Base-by-base conservation (phyloP, 2,888 invertebrate species). In the Pachliopta kotzebuea region DNA sequence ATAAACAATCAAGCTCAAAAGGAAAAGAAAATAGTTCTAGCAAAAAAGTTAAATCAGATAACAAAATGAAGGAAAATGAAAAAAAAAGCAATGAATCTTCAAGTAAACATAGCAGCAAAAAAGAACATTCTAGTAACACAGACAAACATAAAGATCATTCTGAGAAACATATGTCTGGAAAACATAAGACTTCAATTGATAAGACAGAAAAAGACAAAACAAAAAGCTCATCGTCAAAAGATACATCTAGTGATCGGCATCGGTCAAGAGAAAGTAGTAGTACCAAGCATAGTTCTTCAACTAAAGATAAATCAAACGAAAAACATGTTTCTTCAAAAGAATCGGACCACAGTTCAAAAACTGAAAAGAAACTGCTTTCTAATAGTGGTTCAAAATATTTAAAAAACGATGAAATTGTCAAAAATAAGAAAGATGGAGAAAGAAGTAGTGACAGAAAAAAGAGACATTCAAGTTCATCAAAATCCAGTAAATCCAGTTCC, bases 211-310 rank as follows among this genome's bases (percentile, higher is more conserved):
- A 78, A 71, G 75, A 76, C 7, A 80, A 76, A 67, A 71, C 78
- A 37, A 85, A 84, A 70, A 79, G 73, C 68, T 76, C 77, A 23
- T 78, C 79, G 69, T 84, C 83, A 42, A 84, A 80, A 65, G 84
- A 85, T 59, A 65, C 60, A 20, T 74, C 79, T 56, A 81, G 74
- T 74, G 77, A 83, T 52, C 86, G 77, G 73, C 76, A 82, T 55
- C 74, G 74, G 69, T 77, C 78, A 71, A 85, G 81, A 73, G 83
- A 84, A 68, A 83, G 79, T 78, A 83, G 80, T 77, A 83, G 80
- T 76, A 84, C 80, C 77, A 86, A 84, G 71, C 86, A 79, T 76
- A 83, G 78, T 77, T 84, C 85, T 70, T 83, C 84, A 88, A 56
- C 31, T 54, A 65, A 62, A 55, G 61, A 61, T 31, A 61, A 49